These are phyloP conservation scores for Babyrousa celebensis DNA, from an alignment of 2,797 vertebrate species.

Conservation along the genomic window DNA sequence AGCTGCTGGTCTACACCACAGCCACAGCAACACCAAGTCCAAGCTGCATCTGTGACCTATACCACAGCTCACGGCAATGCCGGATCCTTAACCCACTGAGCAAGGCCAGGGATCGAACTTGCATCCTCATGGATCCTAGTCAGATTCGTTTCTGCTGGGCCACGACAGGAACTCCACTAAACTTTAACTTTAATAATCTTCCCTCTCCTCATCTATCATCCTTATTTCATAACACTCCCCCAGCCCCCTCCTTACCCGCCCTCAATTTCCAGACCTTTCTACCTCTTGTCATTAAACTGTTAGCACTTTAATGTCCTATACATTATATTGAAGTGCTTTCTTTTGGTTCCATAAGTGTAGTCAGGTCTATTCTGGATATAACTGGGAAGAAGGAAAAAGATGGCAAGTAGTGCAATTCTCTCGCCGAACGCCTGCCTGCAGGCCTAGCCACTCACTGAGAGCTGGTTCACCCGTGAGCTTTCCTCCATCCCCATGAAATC, in stretches of 20 bases:
- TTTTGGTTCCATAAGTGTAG: neutral
- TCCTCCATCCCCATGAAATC: neutral
- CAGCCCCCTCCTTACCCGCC: no score
- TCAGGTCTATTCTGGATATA: neutral
- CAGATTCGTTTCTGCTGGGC: no score
- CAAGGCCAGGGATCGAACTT: no score
- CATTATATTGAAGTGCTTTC: neutral
- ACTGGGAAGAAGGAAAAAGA: neutral
- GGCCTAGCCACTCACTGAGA: neutral
- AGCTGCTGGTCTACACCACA: no score
- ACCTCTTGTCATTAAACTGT: neutral
- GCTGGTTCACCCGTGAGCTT: rapidly evolving
- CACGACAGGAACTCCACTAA: no score
- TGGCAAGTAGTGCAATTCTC: rapidly evolving
- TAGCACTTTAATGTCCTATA: neutral
- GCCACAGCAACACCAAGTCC: no score
- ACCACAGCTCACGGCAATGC: no score
- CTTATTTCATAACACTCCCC: neutral
- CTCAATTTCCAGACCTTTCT: neutral
- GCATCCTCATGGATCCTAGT: no score
- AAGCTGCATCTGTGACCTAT: no score
- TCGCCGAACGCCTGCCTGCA: neutral
- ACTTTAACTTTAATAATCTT: rapidly evolving
- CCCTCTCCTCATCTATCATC: rapidly evolving
- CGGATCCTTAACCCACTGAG: no score